Conservation (phyloP, 1,140 invertebrate species). For the Tetramorium simillimum region DNA sequence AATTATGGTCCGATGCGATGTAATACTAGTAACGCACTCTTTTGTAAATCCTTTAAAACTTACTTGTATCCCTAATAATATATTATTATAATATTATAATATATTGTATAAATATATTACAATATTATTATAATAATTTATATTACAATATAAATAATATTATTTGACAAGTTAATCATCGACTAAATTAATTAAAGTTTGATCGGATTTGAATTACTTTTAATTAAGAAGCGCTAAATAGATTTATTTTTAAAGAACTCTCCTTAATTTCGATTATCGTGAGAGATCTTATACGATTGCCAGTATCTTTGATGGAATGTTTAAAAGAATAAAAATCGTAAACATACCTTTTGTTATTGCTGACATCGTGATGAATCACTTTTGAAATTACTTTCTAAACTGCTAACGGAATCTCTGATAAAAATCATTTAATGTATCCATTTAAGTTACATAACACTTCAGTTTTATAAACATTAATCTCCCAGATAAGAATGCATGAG, state of each 20-base stretch:
- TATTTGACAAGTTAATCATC: background rate
- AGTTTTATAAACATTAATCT: too few relatives aligned
- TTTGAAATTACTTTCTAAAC: background rate
- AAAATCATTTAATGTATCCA: too few relatives aligned
- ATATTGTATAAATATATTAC: too few relatives aligned
- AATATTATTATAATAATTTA: background rate
- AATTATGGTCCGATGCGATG: too few relatives aligned
- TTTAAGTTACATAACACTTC: too few relatives aligned
- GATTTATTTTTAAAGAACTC: background rate
- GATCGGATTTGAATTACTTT: background rate
- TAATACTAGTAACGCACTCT: too few relatives aligned
- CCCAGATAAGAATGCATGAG: too few relatives aligned
- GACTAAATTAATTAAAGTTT: background rate
- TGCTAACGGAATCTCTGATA: too few relatives aligned
- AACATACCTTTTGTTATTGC: slow-evolving; percentile 67
- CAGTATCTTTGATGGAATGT: too few relatives aligned
- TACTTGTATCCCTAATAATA: too few relatives aligned
- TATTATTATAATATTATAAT: too few relatives aligned
- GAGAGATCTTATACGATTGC: background rate
- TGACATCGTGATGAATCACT: slow-evolving; percentile 59
- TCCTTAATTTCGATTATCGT: background rate
- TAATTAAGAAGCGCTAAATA: background rate
- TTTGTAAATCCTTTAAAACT: too few relatives aligned
- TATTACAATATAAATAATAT: background rate
- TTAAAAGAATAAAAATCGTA: background rate